Base-by-base conservation (phyloP, 2,888 invertebrate genomes). In the Coleophora flavipennella region DNA sequence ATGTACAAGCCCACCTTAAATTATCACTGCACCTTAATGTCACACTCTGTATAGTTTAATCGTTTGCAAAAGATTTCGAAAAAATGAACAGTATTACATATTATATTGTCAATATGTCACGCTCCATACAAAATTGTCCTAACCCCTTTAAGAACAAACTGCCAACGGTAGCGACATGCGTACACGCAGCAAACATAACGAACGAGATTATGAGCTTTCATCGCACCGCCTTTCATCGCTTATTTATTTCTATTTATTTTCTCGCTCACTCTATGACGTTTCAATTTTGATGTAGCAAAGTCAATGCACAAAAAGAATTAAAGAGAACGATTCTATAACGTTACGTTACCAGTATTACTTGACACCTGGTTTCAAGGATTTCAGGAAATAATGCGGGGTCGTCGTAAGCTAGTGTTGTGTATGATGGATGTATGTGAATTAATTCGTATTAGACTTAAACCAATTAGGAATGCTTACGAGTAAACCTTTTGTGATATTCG, bases 401-500 rank as follows among this genome's bases (percentile, higher is more conserved):
- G 39, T 20, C 13, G 35, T 58, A 55, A 13, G 36, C 14, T 69
- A 69, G 75, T 53, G 44, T 43, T 42, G 45, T 47, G 38, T 44
- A 42, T 20, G 20, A 20, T 57, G 59, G 59, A 61, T 68, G 60
- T 66, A 59, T 48, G 55, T 59, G 62, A 57, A 65, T 63, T 79
- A 69, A 81, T 76, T 74, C 61, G 55, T 70, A 66, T 80, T 78
- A 78, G 70, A 81, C 79, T 76, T 72, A 69, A 67, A 76, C 81
- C 80, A 81, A 83, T 81, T 83, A 83, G 80, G 61, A 62, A 78
- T 75, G 83, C 77, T 83, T 81, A 81, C 80, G 61, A 60, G 75
- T 70, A 64, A 72, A 72, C 70, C 61, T 68, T 59, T 55, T 58
- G 57, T 20, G 20, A 6, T 20, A 20, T 20, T 51, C 59, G 54